Evolutionary conservation across 2,888 invertebrate species (phyloP).

Genomic region (Patella ulyssiponensis): DNA sequence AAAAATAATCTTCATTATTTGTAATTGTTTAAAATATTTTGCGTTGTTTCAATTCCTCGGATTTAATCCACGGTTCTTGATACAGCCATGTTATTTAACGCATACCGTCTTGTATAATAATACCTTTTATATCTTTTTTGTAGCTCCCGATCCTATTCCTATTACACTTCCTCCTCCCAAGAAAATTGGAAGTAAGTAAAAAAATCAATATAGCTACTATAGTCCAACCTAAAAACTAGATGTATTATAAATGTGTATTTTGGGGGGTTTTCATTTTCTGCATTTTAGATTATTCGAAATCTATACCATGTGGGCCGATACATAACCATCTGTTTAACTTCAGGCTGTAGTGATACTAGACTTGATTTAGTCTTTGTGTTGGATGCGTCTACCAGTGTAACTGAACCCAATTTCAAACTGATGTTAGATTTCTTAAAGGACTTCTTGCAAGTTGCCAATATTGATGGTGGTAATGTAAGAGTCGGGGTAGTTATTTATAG

Average conservation of each 20-base stretch:
- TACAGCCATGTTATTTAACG: too few relatives aligned
- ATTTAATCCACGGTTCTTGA: too few relatives aligned
- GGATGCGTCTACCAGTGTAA: constrained; percentile 61
- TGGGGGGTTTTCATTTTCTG: too few relatives aligned
- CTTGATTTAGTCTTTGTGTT: constrained; percentile 57
- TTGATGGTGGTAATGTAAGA: constrained; percentile 36
- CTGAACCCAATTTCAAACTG: constrained; percentile 46
- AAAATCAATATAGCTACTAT: background rate
- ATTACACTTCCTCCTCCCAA: background rate
- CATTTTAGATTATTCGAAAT: background rate
- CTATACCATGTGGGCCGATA: too few relatives aligned
- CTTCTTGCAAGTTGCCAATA: constrained; percentile 48
- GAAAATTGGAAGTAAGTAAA: background rate
- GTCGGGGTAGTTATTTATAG: constrained; percentile 39
- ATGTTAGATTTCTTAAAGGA: constrained; percentile 53
- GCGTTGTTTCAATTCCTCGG: too few relatives aligned
- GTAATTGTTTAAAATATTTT: too few relatives aligned
- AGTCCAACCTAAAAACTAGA: too few relatives aligned
- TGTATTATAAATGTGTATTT: too few relatives aligned
- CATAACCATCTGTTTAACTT: background rate
- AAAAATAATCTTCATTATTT: too few relatives aligned
- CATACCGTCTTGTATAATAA: too few relatives aligned
- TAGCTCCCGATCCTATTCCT: too few relatives aligned
- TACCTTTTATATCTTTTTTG: too few relatives aligned
- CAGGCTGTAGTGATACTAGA: constrained; percentile 36